These are phyloP conservation scores for Proctacanthus coquilletti DNA, from an alignment of 1,140 invertebrate species.

Conservation along the genomic window DNA sequence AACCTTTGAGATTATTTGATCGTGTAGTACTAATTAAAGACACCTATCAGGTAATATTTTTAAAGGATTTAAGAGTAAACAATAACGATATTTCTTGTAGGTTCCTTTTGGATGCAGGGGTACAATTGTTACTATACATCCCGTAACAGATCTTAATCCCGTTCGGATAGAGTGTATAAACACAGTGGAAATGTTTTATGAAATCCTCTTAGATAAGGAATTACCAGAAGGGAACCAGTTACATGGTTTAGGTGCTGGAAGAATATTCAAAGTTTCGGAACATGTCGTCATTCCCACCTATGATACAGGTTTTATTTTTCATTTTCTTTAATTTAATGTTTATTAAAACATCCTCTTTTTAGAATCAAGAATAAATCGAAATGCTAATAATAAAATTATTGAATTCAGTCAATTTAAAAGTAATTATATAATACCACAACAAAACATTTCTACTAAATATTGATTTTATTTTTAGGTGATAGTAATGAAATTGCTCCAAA, in stretches of 20 bases:
- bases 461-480: too few species aligned
- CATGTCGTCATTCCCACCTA: conserved; percentile 15
- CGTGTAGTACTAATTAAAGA: conserved; percentile 63
- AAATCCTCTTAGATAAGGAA: conserved; percentile 19
- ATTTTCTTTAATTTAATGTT: too few species aligned
- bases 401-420: too few species aligned
- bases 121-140: conserved; percentile 58
- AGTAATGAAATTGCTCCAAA: too few species aligned
- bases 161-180: conserved; percentile 23
- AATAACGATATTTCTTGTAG: conserved; percentile 9
- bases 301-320: too few species aligned
- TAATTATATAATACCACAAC: too few species aligned
- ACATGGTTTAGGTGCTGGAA: conserved; percentile 20
- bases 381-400: too few species aligned
- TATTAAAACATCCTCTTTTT: too few species aligned
- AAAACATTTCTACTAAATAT: too few species aligned
- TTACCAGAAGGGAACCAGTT: conserved; percentile 19
- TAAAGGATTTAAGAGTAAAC: too few species aligned
- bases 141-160: conserved; percentile 23
- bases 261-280: conserved; percentile 21
- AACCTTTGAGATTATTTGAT: conserved; percentile 62
- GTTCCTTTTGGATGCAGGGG: conserved; percentile 67
- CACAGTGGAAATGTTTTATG: conserved; percentile 18
- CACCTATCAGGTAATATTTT: conserved; percentile 44
- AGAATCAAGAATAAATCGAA: too few species aligned